phyloP scores from a whole-genome alignment of 2,113 vertebrate species.

The Gasterosteus aculeatus region DNA sequence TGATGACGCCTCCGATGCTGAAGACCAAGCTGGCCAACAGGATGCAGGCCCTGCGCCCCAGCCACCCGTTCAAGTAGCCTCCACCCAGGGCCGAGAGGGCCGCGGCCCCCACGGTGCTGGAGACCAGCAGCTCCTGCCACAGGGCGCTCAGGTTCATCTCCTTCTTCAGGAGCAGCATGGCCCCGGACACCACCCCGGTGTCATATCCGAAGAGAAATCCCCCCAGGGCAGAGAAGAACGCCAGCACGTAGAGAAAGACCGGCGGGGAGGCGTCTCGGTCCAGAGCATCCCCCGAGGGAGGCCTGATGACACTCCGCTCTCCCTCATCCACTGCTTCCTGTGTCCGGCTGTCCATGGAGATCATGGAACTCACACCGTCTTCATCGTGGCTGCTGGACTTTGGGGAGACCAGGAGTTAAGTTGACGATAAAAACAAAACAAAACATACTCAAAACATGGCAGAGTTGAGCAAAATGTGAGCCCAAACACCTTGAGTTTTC shows the following conservation, averaged over 20 bases:
- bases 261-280: conserved; percentile 78
- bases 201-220: conserved; percentile 98
- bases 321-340: conserved; percentile 78
- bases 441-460: background rate
- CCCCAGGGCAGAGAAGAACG: conserved; percentile 90
- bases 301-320: conserved; percentile 82
- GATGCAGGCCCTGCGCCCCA: conserved; percentile 89
- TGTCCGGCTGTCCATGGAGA: conserved; percentile 82
- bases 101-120: conserved; percentile 92
- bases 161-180: conserved; percentile 92
- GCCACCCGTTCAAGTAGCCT: conserved; percentile 84
- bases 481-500: background rate
- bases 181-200: conserved; percentile 96
- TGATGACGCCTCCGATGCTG: conserved; percentile 83
- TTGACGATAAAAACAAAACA: background rate
- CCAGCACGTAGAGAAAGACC: conserved; percentile 81
- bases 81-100: conserved; percentile 89
- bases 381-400: conserved; percentile 84
- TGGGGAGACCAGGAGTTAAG: conserved; percentile 28
- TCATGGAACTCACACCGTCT: conserved; percentile 81
- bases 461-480: background rate
- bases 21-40: conserved; percentile 90
- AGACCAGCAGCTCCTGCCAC: conserved; percentile 97
- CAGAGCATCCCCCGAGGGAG: conserved; percentile 74
- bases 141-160: conserved; percentile 89